Base-by-base conservation (phyloP, 2,113 vertebrate genomes). In the Nibea albiflora region DNA sequence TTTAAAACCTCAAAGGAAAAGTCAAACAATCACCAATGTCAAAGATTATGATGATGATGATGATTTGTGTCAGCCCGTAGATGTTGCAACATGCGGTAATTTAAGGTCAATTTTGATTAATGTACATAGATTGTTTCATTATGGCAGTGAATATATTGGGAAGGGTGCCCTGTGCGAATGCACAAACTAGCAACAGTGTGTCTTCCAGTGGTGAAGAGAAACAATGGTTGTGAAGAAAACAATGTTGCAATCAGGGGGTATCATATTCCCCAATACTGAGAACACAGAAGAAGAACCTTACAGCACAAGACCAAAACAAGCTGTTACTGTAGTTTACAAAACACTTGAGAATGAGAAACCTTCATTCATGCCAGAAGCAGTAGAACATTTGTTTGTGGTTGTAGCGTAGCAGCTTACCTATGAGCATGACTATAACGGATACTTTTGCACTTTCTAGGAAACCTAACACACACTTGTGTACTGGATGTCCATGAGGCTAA, bases 391-490 rank as follows among this genome's bases (percentile, higher is more conserved):
- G 26, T 19, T 19, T 47, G 42, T 20, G n/a, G 61, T 15, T 76
- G 67, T 22, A 39, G 63, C 15, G 16, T 20, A 57, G 20, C 28
- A 28, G 35, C 16, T 54, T 61, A 61, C 39, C 53, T 14, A 28
- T 73, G 49, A 49, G 47, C 63, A 39, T 52, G 26, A 46, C 57
- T 35, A 61, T 78, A n/a, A 47, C 19, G 69, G 68, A 78, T 71
- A 42, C 6, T 63, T 64, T 49, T 28, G 58, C 44, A 75, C 54
- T 87, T 77, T 83, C 64, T 61, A 70, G 68, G 80, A 87, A 84
- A 85, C 75, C 72, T 53, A 63, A 77, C 57, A 53, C 67, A 76
- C 66, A 22, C 31, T 53, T 71, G 49, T n/a, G 24, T 65, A 39
- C 53, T 16, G 14, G 8, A 11, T 47, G 28, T 68, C n/a, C 22